Evolutionary conservation across 2,113 vertebrate genomes (phyloP).

Genomic region (Nibea coibor): DNA sequence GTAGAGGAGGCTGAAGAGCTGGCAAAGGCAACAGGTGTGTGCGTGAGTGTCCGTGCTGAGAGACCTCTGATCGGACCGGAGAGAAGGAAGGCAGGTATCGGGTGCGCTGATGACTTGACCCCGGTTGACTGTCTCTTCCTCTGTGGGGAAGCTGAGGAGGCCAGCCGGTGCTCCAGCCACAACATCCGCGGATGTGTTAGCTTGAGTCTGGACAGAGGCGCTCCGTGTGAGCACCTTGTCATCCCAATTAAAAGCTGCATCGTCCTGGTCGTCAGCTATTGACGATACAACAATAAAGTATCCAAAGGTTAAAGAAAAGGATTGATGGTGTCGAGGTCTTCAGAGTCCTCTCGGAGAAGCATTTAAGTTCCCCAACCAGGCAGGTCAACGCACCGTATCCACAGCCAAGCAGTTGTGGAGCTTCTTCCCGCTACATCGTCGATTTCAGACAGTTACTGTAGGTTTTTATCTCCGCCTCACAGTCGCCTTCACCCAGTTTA

Average conservation of each 20-base stretch:
- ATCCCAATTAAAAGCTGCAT: conserved; percentile 72
- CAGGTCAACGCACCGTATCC: conserved; percentile 28
- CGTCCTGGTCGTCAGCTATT: neutral
- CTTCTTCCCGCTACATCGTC: conserved; percentile 42
- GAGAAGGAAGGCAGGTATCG: neutral
- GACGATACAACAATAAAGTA: neutral
- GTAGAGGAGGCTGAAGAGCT: conserved; percentile 71
- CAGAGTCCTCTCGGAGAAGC: conserved; percentile 29
- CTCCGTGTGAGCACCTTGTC: conserved; percentile 52
- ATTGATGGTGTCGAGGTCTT: neutral
- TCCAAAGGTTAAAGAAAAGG: neutral
- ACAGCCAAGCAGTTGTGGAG: neutral
- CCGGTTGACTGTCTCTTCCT: conserved; percentile 40
- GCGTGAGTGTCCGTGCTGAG: conserved; percentile 35
- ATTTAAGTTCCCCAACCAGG: neutral
- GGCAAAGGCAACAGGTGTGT: conserved; percentile 68
- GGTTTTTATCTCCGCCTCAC: conserved; percentile 79
- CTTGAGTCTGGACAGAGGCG: conserved; percentile 50
- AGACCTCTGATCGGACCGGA: conserved; percentile 20
- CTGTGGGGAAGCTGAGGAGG: conserved; percentile 22
- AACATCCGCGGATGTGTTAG: conserved; percentile 50
- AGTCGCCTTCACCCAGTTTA: conserved; percentile 63
- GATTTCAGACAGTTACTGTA: conserved; percentile 71
- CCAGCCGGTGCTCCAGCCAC: conserved; percentile 52
- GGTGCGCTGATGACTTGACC: neutral